These are phyloP conservation scores for Psittacula cyanocephala DNA, from an alignment of 2,113 vertebrate genomes.

Conservation along the genomic window DNA sequence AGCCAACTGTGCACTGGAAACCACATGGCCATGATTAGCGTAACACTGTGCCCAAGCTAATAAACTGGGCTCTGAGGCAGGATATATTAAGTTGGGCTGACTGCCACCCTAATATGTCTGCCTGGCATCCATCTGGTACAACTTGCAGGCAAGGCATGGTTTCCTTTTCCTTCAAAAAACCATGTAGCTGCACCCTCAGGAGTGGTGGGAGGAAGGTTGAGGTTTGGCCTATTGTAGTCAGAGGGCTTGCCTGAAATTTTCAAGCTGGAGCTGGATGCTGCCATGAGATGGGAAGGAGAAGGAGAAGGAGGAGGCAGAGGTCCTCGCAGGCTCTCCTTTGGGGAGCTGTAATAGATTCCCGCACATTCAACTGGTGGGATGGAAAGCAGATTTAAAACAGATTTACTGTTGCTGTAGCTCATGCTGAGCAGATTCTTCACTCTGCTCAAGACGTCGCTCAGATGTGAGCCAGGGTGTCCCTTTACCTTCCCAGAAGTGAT, in stretches of 20 bases:
- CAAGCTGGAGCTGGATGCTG: neutral
- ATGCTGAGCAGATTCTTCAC: neutral
- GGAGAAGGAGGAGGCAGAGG: neutral
- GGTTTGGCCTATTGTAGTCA: neutral
- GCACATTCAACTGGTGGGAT: neutral
- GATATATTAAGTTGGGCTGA: neutral
- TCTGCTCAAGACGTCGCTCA: neutral
- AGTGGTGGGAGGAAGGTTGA: neutral
- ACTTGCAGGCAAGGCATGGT: neutral
- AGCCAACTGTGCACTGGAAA: neutral
- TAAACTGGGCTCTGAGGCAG: neutral
- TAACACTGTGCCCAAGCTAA: neutral
- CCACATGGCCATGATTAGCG: neutral
- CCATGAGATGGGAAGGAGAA: neutral
- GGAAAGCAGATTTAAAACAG: neutral
- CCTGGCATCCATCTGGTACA: neutral
- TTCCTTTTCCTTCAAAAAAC: neutral
- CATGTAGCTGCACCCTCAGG: neutral
- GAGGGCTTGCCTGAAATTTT: neutral
- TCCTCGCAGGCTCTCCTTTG: neutral
- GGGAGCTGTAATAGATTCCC: neutral
- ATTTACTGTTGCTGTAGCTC: neutral
- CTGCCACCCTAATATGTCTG: neutral
- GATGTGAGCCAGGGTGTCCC: neutral
- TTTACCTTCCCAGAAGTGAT: neutral